Evolutionary conservation across 2,888 invertebrate genomes (phyloP).

Genomic region (Mechanitis messenoides): DNA sequence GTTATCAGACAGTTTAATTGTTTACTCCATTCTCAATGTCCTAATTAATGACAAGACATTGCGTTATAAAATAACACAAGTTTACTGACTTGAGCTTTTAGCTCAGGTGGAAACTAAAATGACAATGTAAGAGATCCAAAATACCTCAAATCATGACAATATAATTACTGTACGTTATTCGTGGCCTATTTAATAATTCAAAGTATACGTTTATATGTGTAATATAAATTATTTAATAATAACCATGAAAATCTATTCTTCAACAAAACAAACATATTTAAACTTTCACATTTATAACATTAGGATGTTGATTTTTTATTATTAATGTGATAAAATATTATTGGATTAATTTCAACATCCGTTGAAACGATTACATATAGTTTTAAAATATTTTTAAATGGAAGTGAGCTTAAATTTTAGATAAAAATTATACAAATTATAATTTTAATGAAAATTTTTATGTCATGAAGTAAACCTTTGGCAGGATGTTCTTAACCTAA

Average conservation of each 20-base stretch:
- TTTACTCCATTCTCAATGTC: conserved; percentile 46
- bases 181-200: too few species aligned
- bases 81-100: conserved; percentile 8
- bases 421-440: neutral
- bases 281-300: conserved; percentile 26
- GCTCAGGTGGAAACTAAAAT: conserved; percentile 3
- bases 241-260: neutral
- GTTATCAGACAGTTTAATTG: conserved; percentile 50
- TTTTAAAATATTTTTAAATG: neutral
- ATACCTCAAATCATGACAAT: conserved; percentile 1
- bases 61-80: conserved; percentile 29
- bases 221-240: too few species aligned
- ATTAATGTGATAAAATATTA: conserved; percentile 24
- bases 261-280: conserved; percentile 14
- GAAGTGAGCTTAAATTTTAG: neutral
- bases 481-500: neutral
- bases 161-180: neutral
- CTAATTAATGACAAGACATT: conserved; percentile 42
- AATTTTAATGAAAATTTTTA: neutral
- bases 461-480: neutral
- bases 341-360: conserved; percentile 29
- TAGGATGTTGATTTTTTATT: neutral
- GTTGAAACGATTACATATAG: conserved; percentile 21
- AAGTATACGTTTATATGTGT: too few species aligned
- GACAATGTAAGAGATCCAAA: neutral